phyloP scores from a whole-genome alignment of 1,140 invertebrate genomes.

The Lasioglossum baleicum region DNA sequence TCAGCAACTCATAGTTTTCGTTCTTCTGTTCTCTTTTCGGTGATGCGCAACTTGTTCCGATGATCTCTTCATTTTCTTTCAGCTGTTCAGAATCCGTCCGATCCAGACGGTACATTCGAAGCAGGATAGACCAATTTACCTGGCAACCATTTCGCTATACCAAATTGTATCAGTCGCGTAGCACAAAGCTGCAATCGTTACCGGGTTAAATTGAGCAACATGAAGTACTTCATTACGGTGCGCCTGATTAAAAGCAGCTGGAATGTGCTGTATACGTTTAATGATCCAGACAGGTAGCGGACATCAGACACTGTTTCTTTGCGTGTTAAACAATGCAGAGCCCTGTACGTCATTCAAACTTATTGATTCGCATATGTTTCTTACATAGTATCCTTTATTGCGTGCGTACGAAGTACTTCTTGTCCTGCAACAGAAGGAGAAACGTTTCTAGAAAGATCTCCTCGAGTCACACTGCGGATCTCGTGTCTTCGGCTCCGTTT shows the following conservation, averaged over 20 bases:
- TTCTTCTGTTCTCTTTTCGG: not conserved
- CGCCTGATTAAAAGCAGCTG: conserved; percentile 65
- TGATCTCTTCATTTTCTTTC: too few species aligned
- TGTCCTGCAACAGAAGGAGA: conserved; percentile 71
- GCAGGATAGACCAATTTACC: conserved; percentile 39
- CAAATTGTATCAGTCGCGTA: conserved; percentile 29
- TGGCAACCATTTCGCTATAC: conserved; percentile 14
- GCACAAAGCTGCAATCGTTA: conserved; percentile 24
- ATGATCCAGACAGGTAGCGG: conserved; percentile 54
- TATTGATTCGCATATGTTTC: conserved; percentile 44
- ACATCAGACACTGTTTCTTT: conserved; percentile 63
- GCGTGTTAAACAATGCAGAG: conserved; percentile 63
- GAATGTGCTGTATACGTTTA: conserved; percentile 67
- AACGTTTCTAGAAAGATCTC: conserved; percentile 23
- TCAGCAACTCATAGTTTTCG: conserved; percentile 6
- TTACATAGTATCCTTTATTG: conserved; percentile 58
- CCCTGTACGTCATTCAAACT: conserved; percentile 33
- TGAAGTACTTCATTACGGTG: conserved; percentile 40
- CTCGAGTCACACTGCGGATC: not conserved
- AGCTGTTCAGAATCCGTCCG: conserved; percentile 28
- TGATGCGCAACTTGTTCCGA: not conserved
- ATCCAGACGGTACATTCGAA: conserved; percentile 43
- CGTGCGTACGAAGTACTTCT: conserved; percentile 65
- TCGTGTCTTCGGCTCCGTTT: conserved; percentile 18
- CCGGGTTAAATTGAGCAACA: conserved; percentile 31